Conservation (phyloP, 2,113 vertebrate genomes). For the Ammodytes dubius region DNA sequence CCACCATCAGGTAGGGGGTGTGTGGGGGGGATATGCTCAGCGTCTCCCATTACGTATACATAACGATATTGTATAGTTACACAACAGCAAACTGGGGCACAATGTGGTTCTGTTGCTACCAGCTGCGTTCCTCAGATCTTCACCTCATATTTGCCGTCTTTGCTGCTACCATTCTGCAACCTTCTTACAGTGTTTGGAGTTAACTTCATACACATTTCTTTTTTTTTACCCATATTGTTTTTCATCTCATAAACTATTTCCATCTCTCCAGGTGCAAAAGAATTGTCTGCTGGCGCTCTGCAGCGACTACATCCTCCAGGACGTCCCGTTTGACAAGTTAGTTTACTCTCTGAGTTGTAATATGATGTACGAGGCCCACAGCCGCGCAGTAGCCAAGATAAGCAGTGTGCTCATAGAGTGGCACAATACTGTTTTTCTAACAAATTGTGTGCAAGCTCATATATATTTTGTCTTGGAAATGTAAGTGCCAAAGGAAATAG, state of each 20-base stretch:
- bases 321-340: conserved; percentile 95
- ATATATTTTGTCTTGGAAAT: conserved; percentile 31
- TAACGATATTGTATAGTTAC: not conserved
- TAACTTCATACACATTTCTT: not conserved
- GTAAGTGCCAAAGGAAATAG: conserved; percentile 50
- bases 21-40: not conserved
- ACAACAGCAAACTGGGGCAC: not conserved
- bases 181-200: conserved; percentile 4
- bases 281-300: conserved; percentile 95
- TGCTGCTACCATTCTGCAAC: not conserved
- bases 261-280: conserved; percentile 90
- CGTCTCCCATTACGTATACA: conserved; percentile 20
- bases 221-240: not conserved
- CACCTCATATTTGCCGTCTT: not conserved
- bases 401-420: conserved; percentile 26
- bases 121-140: not conserved
- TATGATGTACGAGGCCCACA: not conserved
- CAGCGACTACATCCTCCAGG: conserved; percentile 94
- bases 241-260: conserved; percentile 23
- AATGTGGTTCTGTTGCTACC: not conserved
- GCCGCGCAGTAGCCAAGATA: conserved; percentile 36
- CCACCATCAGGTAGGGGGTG: conserved; percentile 84
- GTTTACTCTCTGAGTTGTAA: conserved; percentile 33
- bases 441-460: conserved; percentile 41
- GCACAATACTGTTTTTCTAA: conserved; percentile 37